Base-by-base conservation (phyloP, 2,113 vertebrate genomes). In the Menura novaehollandiae region DNA sequence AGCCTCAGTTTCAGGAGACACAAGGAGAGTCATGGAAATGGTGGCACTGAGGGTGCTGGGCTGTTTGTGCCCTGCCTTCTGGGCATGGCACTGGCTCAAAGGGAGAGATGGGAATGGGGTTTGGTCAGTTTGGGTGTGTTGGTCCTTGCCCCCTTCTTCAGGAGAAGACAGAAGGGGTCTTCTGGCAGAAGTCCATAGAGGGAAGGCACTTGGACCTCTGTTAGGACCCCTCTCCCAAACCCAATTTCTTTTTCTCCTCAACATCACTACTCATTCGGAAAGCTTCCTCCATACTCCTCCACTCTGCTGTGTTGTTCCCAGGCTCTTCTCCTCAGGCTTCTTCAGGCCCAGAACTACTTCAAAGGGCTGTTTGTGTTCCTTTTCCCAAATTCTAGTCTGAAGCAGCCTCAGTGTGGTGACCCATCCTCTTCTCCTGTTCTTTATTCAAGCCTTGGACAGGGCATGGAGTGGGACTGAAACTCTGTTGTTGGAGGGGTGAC, bases 31-130 rank as follows among this genome's bases (percentile, higher is more conserved):
- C 23, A 5, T 9, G 16, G 51, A 22, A 37, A 6, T 32, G 19
- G 18, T 30, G 44, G 8, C 11, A 1, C 26, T 4, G 4, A 4
- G 39, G 20, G 55, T 0, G 0, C 28, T 13, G 41, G 4, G 30
- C 15, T 46, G 53, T 27, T n/a, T 21, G 24, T 14, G 35, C 2
- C 0, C 13, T n/a, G 32, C 33, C 10, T 22, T 51, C 26, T 41
- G 52, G 24, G n/a, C 24, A 0, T 41, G 24, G 35, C 55, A 23
- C 33, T 5, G 2, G 19, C 15, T 55, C 24, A 6, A 1, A 28
- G 46, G 3, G 13, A 11, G 15, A 1, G 4, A 13, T 3, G 37
- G 33, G 11, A 22, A 10, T 7, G 17, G 30, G 53, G 13, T 58
- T 37, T 10, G 23, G 47, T 27, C 49, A 59, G 26, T 39, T 9